phyloP scores from a whole-genome alignment of 2,113 vertebrate species.

The Campylomormyrus numenius region DNA sequence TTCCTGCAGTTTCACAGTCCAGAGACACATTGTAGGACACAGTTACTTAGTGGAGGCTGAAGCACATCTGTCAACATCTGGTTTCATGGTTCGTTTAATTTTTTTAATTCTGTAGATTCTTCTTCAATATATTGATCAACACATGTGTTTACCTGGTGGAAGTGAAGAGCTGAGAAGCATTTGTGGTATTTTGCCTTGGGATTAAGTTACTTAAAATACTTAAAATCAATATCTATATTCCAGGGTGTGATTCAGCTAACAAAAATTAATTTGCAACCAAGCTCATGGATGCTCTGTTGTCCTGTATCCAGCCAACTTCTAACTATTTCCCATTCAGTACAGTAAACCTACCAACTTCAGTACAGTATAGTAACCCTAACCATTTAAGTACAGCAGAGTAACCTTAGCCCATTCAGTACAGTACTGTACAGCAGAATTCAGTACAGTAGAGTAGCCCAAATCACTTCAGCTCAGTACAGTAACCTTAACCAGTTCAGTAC shows the following conservation, averaged over 20 bases:
- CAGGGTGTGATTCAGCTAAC: neutral
- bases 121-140: neutral
- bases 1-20: neutral
- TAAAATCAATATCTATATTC: neutral
- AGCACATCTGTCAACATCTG: neutral
- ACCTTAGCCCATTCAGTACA: no score
- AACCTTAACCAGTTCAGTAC: neutral
- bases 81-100: neutral
- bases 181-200: neutral
- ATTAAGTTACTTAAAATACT: neutral
- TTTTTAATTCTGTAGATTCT: neutral
- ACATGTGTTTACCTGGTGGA: neutral
- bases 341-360: neutral
- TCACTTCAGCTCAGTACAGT: neutral
- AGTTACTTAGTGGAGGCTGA: neutral
- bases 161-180: neutral
- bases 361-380: neutral
- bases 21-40: neutral
- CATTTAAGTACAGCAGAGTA: no score
- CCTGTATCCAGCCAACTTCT: neutral
- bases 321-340: neutral
- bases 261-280: neutral
- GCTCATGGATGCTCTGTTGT: neutral
- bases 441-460: neutral
- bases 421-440: neutral